Percentiles rank a stretch among this genome's conserved stretches.
These are phyloP conservation scores for Ochropleura leucogaster DNA, from an alignment of 2,888 invertebrate genomes.

Conservation along the genomic window DNA sequence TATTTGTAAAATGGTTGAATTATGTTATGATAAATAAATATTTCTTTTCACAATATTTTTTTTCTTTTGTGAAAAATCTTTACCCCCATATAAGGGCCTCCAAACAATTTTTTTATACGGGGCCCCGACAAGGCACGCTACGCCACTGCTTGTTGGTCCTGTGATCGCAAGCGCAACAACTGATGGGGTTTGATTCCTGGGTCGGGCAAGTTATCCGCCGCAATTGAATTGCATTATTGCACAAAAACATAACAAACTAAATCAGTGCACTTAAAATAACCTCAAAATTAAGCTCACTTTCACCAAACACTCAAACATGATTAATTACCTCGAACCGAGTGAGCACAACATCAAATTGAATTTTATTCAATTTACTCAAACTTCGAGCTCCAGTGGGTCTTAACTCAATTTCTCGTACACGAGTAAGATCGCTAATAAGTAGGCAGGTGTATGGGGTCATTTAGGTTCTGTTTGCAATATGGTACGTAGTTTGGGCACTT, in stretches of 20 bases:
- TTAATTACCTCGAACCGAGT: constrained; percentile 32
- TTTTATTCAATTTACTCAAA: constrained; percentile 47
- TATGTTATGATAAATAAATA: no score
- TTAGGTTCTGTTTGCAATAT: neutral
- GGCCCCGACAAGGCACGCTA: no score
- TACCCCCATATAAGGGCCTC: no score
- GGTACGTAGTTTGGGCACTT: neutral
- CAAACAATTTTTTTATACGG: no score
- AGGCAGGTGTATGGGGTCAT: constrained; percentile 2
- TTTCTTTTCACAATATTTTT: no score
- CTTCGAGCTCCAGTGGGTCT: constrained; percentile 39
- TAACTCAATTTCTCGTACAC: constrained; percentile 44
- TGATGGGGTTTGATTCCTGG: no score
- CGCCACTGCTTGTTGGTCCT: no score
- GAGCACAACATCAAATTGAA: constrained; percentile 30
- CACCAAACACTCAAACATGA: constrained; percentile 28
- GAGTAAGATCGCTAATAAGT: constrained; percentile 25
- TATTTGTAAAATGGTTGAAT: no score
- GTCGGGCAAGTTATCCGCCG: no score
- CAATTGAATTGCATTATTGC: neutral
- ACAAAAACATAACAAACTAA: neutral
- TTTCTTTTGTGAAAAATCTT: no score
- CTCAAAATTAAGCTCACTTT: constrained; percentile 14
- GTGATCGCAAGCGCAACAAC: no score
- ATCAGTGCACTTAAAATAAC: neutral